phyloP scores from a whole-genome alignment of 2,113 vertebrate species.

The Myocastor coypus region DNA sequence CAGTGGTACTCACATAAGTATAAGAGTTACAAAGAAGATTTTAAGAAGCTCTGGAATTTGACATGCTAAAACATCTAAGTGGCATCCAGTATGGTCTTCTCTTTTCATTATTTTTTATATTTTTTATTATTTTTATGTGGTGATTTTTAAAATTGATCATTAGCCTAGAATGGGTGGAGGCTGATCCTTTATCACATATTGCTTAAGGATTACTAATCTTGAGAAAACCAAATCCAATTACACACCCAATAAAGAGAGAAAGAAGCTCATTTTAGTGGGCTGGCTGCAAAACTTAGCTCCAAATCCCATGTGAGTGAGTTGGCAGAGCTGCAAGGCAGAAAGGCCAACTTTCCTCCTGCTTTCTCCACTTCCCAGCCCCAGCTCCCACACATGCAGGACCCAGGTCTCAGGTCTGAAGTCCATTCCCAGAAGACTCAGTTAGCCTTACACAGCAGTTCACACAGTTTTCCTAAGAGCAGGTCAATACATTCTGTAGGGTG shows the following conservation, averaged over 20 bases:
- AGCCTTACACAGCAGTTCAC: neutral
- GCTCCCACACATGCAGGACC: neutral
- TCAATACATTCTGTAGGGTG: slow-evolving; percentile 84
- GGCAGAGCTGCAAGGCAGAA: neutral
- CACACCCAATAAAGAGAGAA: neutral
- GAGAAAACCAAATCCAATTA: neutral
- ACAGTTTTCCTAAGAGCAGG: slow-evolving; percentile 82
- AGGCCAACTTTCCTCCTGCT: neutral
- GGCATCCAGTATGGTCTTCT: neutral
- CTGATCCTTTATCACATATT: neutral
- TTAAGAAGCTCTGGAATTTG: neutral
- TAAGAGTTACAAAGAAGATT: neutral
- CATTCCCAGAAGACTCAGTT: neutral
- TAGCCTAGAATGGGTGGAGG: neutral
- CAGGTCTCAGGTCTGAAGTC: neutral
- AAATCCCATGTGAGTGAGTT: neutral
- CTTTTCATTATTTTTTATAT: neutral
- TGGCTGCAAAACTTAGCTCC: neutral
- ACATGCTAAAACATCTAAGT: neutral
- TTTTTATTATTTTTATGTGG: slow-evolving; percentile 21
- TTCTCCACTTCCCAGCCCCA: neutral
- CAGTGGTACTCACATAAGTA: neutral
- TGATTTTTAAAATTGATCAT: neutral
- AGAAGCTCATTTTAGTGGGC: neutral
- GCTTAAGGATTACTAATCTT: neutral